Evolutionary conservation across 2,113 vertebrate species (phyloP), one percentile per base, ranked within the genome.

Genomic region (Ameiurus melas): DNA sequence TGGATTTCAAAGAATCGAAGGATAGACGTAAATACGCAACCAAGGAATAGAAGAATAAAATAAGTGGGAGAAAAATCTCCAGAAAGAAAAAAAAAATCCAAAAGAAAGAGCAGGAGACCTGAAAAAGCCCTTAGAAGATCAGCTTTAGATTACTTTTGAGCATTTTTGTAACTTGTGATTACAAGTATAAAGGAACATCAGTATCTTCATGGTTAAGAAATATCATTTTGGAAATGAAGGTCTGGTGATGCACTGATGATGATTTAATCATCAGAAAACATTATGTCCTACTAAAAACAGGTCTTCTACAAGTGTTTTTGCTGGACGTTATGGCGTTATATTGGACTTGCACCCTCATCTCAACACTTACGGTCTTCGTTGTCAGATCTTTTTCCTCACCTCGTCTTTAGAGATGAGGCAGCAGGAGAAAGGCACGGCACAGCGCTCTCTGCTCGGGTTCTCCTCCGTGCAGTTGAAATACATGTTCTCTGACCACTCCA

Each of bases 341-440:
- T 75, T 8, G 3, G 17, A 22, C 20, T 43, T 43, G 7, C 17
- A 20, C 9, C 39, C 8, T 75, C 12, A 22, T 43, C 36, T 43
- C 36, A 43, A 43, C 20, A 25, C 66, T 5, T 33, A 33, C 16
- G 14, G n/a, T 75, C 71, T 10, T 25, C 10, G 19, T 25, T 10
- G 19, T 75, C 22, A 43, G 22, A 4, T 17, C 5, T 30, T 33
- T 22, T 47, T 60, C 16, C 57, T n/a, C 9, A 97, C 97, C 96
- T 96, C 90, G 3, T 93, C 90, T 51, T 95, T 88, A 4, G 92
- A 89, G 8, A 87, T 90, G 90, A 97, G 89, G 77, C 97, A 99
- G 87, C 96, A 98, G 90, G 97, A 99, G 91, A 95, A 99, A 71
- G 97, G 97, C n/a, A 99, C 97, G 2, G 97, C 96, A 88, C 97